These are phyloP conservation scores for Acanthisitta chloris DNA, from an alignment of 2,113 vertebrate genomes.

Conservation along the genomic window DNA sequence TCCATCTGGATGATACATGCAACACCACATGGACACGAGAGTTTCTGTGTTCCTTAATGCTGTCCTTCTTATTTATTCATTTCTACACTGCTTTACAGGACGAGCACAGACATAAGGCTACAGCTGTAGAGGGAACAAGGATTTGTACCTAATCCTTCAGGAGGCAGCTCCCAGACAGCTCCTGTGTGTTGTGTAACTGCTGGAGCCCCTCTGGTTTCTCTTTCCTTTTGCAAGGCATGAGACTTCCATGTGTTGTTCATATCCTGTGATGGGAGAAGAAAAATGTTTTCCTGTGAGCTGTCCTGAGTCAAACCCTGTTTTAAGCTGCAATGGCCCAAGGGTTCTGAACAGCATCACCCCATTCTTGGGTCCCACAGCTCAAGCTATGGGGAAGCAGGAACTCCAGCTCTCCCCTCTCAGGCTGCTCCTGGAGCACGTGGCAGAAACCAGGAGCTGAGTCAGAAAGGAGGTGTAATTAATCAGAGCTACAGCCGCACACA, in stretches of 20 bases:
- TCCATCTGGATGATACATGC: slow-evolving; percentile 8
- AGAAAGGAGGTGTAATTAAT: neutral
- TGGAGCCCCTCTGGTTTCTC: neutral
- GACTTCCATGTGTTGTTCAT: neutral
- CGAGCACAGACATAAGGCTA: neutral
- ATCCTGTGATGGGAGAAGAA: neutral
- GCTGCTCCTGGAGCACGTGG: neutral
- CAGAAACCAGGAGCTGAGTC: neutral
- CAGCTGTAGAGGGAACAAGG: neutral
- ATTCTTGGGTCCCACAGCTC: neutral
- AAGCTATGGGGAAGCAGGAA: neutral
- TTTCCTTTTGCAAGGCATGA: neutral
- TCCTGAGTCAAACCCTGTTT: neutral
- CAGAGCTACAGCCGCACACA: neutral
- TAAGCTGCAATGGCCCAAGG: neutral
- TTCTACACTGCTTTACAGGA: neutral
- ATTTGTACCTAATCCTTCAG: neutral
- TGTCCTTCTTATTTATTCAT: neutral
- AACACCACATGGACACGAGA: neutral
- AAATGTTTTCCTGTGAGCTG: neutral
- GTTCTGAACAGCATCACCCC: neutral
- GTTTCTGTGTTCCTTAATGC: slow-evolving; percentile 1
- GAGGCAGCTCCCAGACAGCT: neutral
- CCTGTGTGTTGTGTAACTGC: neutral
- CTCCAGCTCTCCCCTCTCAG: neutral